Conservation (phyloP, 1,140 invertebrate genomes). For the Orchestia grillus region DNA sequence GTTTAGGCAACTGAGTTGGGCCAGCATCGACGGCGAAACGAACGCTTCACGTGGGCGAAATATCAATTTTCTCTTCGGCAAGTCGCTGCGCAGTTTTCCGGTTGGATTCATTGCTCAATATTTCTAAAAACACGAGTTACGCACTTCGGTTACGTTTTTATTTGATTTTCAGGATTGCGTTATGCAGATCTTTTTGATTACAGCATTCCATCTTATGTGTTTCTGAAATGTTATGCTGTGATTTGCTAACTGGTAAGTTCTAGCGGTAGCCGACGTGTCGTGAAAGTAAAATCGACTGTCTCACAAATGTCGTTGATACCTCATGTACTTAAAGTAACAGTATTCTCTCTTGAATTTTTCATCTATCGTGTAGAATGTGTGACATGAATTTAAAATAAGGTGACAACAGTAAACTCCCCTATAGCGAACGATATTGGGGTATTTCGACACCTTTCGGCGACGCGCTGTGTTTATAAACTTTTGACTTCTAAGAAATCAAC, state of each 20-base stretch:
- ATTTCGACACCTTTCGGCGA: background rate
- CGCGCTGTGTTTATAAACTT: background rate
- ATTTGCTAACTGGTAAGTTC: background rate
- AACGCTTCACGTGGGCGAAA: background rate
- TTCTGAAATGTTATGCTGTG: background rate
- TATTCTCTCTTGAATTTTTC: background rate
- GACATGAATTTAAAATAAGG: too few relatives aligned
- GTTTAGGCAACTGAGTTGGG: constrained; percentile 15
- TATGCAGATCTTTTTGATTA: background rate
- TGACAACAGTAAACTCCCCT: too few relatives aligned
- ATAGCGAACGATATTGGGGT: too few relatives aligned
- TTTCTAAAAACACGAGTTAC: background rate
- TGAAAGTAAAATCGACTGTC: background rate
- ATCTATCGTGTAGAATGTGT: background rate
- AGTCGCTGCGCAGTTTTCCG: background rate
- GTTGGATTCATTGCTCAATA: background rate
- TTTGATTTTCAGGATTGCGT: too few relatives aligned
- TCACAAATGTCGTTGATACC: background rate
- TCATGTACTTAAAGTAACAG: background rate
- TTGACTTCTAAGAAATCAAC: background rate
- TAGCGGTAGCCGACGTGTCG: background rate
- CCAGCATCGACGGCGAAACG: background rate
- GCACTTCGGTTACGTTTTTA: background rate
- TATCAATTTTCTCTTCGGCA: too few relatives aligned
- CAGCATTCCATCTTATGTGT: background rate